Conservation (phyloP, 1,140 invertebrate species). For the Drosophila ambigua region DNA sequence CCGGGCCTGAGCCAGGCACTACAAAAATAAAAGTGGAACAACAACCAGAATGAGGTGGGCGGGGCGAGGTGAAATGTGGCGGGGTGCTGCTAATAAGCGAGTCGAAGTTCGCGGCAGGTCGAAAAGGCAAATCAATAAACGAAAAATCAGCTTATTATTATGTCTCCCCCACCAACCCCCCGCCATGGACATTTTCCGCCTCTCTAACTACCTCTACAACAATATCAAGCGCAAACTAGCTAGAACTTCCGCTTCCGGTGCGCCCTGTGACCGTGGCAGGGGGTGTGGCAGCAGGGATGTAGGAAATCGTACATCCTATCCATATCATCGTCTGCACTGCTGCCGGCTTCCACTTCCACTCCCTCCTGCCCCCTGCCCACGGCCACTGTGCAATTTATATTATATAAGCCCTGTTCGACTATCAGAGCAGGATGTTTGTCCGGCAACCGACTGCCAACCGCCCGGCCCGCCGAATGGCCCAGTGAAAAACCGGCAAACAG, state of each 20-base stretch:
- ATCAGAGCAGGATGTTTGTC: slow-evolving; percentile 72
- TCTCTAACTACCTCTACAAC: slow-evolving; percentile 23
- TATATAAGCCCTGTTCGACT: slow-evolving; percentile 64
- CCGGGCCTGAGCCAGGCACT: slow-evolving; percentile 21
- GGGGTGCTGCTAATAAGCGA: slow-evolving; percentile 64
- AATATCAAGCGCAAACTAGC: slow-evolving; percentile 81
- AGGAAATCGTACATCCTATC: slow-evolving; percentile 1
- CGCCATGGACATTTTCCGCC: no score
- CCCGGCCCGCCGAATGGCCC: no score
- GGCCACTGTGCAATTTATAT: slow-evolving; percentile 72
- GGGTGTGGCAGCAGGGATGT: no score
- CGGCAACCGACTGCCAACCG: neutral
- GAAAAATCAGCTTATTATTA: slow-evolving; percentile 75
- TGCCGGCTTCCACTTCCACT: slow-evolving; percentile 60
- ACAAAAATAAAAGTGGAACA: neutral
- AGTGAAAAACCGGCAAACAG: slow-evolving; percentile 1
- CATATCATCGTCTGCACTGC: slow-evolving; percentile 45
- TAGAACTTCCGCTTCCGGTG: slow-evolving; percentile 77
- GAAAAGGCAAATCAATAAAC: slow-evolving; percentile 69
- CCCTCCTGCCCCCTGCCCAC: no score
- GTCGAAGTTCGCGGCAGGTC: slow-evolving; percentile 32
- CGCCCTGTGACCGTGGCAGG: slow-evolving; percentile 40
- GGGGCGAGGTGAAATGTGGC: no score
- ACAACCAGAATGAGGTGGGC: no score
- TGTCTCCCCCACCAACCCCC: slow-evolving; percentile 26